phyloP scores from a whole-genome alignment of 2,888 invertebrate species.

The Oeneis ivallda region DNA sequence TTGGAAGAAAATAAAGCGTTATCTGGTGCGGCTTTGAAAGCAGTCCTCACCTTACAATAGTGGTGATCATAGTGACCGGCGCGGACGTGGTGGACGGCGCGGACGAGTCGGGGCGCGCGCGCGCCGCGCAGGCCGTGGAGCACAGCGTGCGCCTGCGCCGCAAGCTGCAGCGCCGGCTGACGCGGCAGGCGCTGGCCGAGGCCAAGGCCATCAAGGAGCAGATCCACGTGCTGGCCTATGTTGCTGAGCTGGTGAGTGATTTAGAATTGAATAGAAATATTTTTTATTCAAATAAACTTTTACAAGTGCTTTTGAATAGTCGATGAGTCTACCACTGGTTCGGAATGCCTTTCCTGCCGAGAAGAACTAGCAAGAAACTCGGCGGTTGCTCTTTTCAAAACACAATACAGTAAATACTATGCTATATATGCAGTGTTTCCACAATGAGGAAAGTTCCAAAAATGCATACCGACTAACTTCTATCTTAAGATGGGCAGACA shows the following conservation, averaged over 20 bases:
- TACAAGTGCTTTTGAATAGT: too few relatives aligned
- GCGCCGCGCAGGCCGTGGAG: constrained; percentile 88
- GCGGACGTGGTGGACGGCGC: constrained; percentile 55
- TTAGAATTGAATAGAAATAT: too few relatives aligned
- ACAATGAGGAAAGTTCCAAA: too few relatives aligned
- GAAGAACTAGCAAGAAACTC: too few relatives aligned
- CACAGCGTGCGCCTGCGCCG: constrained; percentile 89
- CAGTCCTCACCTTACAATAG: constrained; percentile 50
- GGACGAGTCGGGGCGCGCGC: constrained; percentile 70
- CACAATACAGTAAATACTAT: too few relatives aligned
- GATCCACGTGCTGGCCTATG: constrained; percentile 88
- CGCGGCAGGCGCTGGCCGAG: constrained; percentile 89
- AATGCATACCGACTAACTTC: too few relatives aligned
- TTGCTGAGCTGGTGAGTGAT: constrained; percentile 87
- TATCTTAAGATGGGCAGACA: too few relatives aligned
- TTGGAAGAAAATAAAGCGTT: neutral
- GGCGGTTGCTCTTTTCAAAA: too few relatives aligned
- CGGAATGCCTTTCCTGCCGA: too few relatives aligned
- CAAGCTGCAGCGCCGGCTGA: constrained; percentile 88
- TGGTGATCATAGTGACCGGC: constrained; percentile 73
- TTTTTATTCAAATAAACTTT: too few relatives aligned
- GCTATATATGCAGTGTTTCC: too few relatives aligned
- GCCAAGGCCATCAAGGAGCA: constrained; percentile 91
- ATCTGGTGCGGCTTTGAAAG: neutral
- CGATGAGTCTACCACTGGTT: too few relatives aligned